Conservation (phyloP, 2,888 invertebrate genomes). For the Andricus curvator region DNA sequence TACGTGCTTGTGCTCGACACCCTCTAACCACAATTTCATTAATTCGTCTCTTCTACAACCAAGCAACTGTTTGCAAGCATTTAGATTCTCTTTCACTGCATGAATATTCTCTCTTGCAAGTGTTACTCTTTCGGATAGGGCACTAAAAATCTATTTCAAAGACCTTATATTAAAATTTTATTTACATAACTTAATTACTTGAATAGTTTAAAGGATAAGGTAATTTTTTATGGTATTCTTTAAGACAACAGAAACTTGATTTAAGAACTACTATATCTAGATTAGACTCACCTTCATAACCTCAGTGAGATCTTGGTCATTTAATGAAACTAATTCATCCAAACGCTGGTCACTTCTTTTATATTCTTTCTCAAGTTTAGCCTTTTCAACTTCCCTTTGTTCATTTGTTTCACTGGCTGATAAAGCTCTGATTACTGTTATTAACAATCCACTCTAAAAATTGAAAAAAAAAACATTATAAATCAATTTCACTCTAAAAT, state of each 20-base stretch:
- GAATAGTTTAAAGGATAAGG: neutral
- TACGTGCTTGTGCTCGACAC: constrained; percentile 96
- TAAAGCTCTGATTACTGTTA: constrained; percentile 96
- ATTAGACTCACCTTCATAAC: constrained; percentile 83
- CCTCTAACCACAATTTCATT: constrained; percentile 95
- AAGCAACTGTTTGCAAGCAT: constrained; percentile 90
- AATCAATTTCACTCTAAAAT: neutral
- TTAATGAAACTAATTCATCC: constrained; percentile 92
- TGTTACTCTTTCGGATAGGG: constrained; percentile 87
- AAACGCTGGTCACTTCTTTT: constrained; percentile 93
- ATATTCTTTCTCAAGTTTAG: constrained; percentile 95
- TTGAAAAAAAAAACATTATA: neutral
- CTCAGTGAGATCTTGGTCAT: constrained; percentile 92
- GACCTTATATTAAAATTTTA: constrained; percentile 35
- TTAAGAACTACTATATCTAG: too few species aligned
- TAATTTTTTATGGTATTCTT: too few species aligned
- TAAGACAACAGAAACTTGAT: too few species aligned
- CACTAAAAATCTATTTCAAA: constrained; percentile 85
- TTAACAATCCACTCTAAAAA: constrained; percentile 79
- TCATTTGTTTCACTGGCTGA: constrained; percentile 97
- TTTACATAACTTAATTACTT: constrained; percentile 1
- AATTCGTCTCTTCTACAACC: constrained; percentile 95
- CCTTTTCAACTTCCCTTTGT: constrained; percentile 94
- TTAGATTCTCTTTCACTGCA: constrained; percentile 89
- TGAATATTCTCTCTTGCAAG: constrained; percentile 88